phyloP scores from a whole-genome alignment of 2,888 invertebrate genomes.

The Torymus auratus region DNA sequence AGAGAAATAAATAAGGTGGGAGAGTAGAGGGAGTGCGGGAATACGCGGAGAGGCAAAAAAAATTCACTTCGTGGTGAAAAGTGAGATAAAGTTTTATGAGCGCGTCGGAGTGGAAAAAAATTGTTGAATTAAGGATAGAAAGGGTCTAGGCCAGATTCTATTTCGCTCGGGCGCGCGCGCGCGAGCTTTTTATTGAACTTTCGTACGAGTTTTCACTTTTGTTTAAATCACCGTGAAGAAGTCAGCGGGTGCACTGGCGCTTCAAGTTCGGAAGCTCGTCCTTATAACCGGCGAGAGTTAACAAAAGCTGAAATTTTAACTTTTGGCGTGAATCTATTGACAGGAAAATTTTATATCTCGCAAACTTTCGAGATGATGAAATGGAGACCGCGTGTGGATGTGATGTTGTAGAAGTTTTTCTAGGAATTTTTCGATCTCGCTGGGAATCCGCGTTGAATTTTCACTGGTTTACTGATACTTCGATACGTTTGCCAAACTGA shows the following conservation, averaged over 20 bases:
- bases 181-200: constrained; percentile 14
- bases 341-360: too few relatives aligned
- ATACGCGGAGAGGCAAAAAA: neutral
- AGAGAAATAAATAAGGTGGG: constrained; percentile 14
- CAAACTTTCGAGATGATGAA: too few relatives aligned
- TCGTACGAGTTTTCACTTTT: constrained; percentile 5
- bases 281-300: neutral
- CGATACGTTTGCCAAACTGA: too few relatives aligned
- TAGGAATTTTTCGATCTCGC: too few relatives aligned
- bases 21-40: neutral
- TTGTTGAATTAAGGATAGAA: constrained; percentile 17
- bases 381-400: too few relatives aligned
- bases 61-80: constrained; percentile 11
- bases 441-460: too few relatives aligned
- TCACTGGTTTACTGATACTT: too few relatives aligned
- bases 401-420: too few relatives aligned
- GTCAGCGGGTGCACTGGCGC: neutral
- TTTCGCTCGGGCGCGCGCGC: neutral
- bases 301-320: too few relatives aligned
- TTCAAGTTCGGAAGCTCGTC: constrained; percentile 1
- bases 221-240: constrained; percentile 15
- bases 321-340: too few relatives aligned
- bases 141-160: neutral
- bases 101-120: constrained; percentile 22
- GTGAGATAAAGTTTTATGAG: constrained; percentile 25